Conservation (phyloP, 2,797 vertebrate genomes). For the Myotis findleyi region DNA sequence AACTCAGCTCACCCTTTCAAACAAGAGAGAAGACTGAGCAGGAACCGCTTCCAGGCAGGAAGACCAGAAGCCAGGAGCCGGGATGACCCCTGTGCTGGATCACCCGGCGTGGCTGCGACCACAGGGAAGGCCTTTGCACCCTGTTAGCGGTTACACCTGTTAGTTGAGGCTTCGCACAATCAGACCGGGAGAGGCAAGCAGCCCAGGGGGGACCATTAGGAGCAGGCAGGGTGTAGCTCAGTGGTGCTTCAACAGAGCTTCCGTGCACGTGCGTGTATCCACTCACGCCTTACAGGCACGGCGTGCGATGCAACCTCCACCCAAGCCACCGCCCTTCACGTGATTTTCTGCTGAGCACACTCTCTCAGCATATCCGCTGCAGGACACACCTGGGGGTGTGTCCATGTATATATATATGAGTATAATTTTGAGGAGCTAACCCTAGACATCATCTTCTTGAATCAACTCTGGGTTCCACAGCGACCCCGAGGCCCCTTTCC, state of each 20-base stretch:
- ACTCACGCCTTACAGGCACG: rapidly evolving
- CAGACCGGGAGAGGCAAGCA: not conserved
- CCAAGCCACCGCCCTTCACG: not conserved
- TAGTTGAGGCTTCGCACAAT: constrained; percentile 30
- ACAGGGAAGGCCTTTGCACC: not conserved
- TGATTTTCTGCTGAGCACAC: not conserved
- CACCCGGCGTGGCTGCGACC: not conserved
- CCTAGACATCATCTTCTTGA: constrained; percentile 29
- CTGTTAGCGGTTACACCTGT: not conserved
- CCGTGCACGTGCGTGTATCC: not conserved
- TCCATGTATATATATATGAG: not conserved
- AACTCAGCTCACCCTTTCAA: not conserved
- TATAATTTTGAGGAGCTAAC: constrained; percentile 21
- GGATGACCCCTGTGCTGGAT: rapidly evolving
- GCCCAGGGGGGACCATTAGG: not conserved
- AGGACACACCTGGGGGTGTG: not conserved
- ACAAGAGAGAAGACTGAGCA: not conserved
- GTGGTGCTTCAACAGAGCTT: not conserved
- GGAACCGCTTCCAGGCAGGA: not conserved
- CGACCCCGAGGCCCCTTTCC: not conserved
- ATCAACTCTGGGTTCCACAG: not conserved
- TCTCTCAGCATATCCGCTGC: not conserved
- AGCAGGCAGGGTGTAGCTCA: not conserved
- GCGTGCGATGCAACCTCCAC: rapidly evolving
- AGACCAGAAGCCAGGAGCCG: not conserved